phyloP scores from a whole-genome alignment of 2,888 invertebrate genomes.

The Coecobrya sp. region DNA sequence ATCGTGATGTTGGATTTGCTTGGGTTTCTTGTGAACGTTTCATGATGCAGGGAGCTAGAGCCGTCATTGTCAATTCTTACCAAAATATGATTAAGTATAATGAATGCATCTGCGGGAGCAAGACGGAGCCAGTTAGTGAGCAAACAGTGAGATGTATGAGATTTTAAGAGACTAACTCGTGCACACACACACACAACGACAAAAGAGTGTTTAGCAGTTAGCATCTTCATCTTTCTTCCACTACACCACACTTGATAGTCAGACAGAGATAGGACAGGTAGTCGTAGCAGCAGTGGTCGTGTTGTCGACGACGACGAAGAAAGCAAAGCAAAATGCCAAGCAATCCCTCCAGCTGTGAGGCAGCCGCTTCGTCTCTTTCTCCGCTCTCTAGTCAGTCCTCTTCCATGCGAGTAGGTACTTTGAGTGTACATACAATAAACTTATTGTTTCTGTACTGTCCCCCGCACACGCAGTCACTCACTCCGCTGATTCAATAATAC shows the following conservation, averaged over 20 bases:
- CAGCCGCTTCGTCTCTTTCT: conserved; percentile 44
- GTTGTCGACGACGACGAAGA: conserved; percentile 19
- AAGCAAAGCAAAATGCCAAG: conserved; percentile 47
- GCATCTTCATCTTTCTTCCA: conserved; percentile 35
- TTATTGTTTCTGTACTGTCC: background rate
- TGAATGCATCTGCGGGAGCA: conserved; percentile 36
- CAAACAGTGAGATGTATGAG: conserved; percentile 22
- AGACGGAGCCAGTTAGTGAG: background rate
- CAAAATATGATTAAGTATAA: conserved; percentile 62
- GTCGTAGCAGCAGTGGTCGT: background rate
- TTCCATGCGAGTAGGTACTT: conserved; percentile 10
- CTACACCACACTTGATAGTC: conserved; percentile 6
- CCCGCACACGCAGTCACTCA: background rate
- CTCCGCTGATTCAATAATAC: conserved; percentile 1
- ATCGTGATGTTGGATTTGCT: too few relatives aligned
- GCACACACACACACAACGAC: background rate
- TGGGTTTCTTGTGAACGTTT: too few relatives aligned
- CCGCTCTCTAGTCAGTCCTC: background rate
- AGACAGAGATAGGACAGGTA: background rate
- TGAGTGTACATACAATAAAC: background rate
- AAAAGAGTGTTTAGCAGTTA: conserved; percentile 54
- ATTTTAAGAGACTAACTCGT: conserved; percentile 68
- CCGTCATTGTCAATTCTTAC: conserved; percentile 54
- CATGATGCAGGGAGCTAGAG: background rate
- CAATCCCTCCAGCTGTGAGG: conserved; percentile 78